Conservation (phyloP, 2,888 invertebrate species). For the Fragum sueziense region DNA sequence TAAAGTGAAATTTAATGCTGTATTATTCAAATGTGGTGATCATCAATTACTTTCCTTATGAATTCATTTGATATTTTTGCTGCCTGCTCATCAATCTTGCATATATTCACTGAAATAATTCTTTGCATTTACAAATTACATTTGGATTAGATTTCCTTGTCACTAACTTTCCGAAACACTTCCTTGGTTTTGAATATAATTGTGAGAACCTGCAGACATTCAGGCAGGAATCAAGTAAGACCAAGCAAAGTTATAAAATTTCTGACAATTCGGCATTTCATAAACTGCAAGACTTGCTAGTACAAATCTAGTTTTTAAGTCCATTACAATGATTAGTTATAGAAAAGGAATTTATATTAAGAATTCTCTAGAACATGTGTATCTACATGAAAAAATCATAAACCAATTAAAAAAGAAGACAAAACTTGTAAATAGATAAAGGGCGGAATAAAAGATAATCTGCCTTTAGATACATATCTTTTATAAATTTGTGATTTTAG, state of each 20-base stretch:
- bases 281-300: no score
- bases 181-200: no score
- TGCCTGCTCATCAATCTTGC: not conserved
- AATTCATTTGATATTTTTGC: not conserved
- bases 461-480: slow-evolving; percentile 16
- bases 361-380: not conserved
- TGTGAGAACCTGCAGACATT: no score
- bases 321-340: no score
- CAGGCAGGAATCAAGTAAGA: no score
- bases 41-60: not conserved
- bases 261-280: no score
- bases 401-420: not conserved
- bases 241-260: no score
- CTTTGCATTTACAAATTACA: not conserved
- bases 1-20: not conserved
- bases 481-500: slow-evolving; percentile 5
- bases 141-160: no score
- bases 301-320: no score
- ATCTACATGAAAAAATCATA: not conserved
- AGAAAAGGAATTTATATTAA: not conserved
- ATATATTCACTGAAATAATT: no score
- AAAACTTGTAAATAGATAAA: no score
- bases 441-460: slow-evolving; percentile 2
- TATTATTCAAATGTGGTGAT: not conserved
- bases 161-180: no score